Conservation (phyloP, 1,140 invertebrate species). For the Bombus sibiricus region DNA sequence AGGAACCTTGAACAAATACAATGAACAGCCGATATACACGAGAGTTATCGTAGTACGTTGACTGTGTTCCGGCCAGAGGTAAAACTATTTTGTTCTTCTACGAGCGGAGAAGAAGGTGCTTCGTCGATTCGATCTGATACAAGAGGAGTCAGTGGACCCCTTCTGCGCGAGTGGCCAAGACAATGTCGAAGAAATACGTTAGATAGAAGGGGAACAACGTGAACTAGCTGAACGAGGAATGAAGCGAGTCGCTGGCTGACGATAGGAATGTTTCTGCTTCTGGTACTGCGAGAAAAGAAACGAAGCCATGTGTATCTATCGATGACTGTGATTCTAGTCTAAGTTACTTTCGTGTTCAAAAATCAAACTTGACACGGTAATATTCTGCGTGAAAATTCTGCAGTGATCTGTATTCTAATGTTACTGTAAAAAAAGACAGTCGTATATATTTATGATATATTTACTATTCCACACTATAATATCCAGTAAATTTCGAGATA, state of each 20-base stretch:
- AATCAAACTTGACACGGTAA: constrained; percentile 41
- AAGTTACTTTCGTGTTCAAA: constrained; percentile 34
- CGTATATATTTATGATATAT: too few relatives aligned
- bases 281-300: constrained; percentile 42
- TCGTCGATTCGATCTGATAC: constrained; percentile 68
- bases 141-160: constrained; percentile 59
- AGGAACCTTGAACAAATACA: constrained; percentile 24
- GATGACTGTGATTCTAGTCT: neutral
- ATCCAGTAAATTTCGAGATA: neutral
- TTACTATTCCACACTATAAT: too few relatives aligned
- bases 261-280: constrained; percentile 64
- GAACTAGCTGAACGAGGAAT: constrained; percentile 27
- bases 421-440: too few relatives aligned
- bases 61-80: constrained; percentile 46
- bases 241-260: constrained; percentile 48
- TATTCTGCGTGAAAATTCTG: too few relatives aligned
- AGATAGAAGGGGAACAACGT: constrained; percentile 39
- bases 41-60: constrained; percentile 50
- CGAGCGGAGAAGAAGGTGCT: constrained; percentile 48
- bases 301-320: constrained; percentile 50
- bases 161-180: constrained; percentile 60
- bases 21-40: constrained; percentile 34
- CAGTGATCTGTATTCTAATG: too few relatives aligned
- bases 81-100: constrained; percentile 45
- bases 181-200: constrained; percentile 49